Evolutionary conservation across 2,797 vertebrate species (phyloP).

Genomic region (Enteromius paludinosus): DNA sequence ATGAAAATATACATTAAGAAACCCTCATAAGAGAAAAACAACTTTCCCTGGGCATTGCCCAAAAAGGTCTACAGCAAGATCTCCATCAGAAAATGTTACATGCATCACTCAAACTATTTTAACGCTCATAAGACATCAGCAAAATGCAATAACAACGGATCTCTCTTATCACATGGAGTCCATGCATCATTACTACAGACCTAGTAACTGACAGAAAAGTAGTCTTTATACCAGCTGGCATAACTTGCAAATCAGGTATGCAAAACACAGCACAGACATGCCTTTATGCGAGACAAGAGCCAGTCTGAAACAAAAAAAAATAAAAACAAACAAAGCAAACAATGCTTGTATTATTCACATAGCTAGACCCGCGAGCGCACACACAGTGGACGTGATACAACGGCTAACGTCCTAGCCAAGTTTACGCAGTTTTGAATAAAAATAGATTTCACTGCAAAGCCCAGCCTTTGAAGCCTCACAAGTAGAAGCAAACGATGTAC

Average conservation of each 20-base stretch:
- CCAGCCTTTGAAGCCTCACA: not conserved
- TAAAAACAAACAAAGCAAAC: conserved; percentile 34
- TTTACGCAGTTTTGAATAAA: not conserved
- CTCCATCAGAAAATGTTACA: not conserved
- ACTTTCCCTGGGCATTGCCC: not conserved
- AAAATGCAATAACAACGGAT: not conserved
- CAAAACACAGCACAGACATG: conserved; percentile 50
- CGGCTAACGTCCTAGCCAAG: conserved; percentile 15
- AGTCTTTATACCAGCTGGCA: not conserved
- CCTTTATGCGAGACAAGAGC: conserved; percentile 36
- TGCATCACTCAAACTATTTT: not conserved
- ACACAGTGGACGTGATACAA: not conserved
- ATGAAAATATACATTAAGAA: not conserved
- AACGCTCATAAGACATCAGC: not conserved
- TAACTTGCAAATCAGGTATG: conserved; percentile 56
- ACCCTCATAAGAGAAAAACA: not conserved
- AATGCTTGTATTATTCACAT: conserved; percentile 37
- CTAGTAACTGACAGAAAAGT: not conserved
- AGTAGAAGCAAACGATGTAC: not conserved
- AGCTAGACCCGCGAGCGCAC: not conserved
- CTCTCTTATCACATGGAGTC: not conserved
- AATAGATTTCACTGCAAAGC: not conserved
- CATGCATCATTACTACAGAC: not conserved
- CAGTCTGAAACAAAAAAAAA: not conserved
- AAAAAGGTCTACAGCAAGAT: not conserved